Evolutionary conservation across 2,888 invertebrate genomes (phyloP).

Genomic region (Dynastes maya): DNA sequence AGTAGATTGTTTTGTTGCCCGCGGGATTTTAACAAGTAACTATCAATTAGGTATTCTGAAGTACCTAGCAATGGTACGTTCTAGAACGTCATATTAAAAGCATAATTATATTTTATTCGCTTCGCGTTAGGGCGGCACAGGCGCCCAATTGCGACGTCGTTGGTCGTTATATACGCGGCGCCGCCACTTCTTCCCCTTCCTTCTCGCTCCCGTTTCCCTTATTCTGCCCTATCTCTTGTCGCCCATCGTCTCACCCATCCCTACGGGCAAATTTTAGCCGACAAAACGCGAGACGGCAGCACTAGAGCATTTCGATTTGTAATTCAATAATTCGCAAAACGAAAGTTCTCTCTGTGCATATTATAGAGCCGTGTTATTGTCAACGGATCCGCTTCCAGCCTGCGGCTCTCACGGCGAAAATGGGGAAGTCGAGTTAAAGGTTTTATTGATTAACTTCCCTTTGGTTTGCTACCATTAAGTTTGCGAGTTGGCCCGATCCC

Average conservation of each 20-base stretch:
- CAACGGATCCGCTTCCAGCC: constrained; percentile 55
- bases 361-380: constrained; percentile 61
- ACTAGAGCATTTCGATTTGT: constrained; percentile 62
- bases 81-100: constrained; percentile 38
- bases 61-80: background rate
- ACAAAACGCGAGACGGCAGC: constrained; percentile 39
- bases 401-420: constrained; percentile 60
- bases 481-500: constrained; percentile 62
- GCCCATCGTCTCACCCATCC: constrained; percentile 41
- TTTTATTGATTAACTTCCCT: constrained; percentile 67
- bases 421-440: constrained; percentile 65
- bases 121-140: constrained; percentile 24
- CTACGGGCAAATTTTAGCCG: constrained; percentile 39
- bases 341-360: constrained; percentile 60
- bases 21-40: background rate
- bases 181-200: background rate
- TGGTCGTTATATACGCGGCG: background rate
- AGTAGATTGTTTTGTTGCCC: too few relatives aligned
- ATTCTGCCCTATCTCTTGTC: background rate
- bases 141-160: constrained; percentile 22
- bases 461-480: constrained; percentile 65
- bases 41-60: background rate
- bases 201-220: background rate
- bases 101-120: constrained; percentile 42
- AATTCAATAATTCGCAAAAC: constrained; percentile 63